Base-by-base conservation (phyloP, 2,797 vertebrate genomes). In the Zalophus californianus region DNA sequence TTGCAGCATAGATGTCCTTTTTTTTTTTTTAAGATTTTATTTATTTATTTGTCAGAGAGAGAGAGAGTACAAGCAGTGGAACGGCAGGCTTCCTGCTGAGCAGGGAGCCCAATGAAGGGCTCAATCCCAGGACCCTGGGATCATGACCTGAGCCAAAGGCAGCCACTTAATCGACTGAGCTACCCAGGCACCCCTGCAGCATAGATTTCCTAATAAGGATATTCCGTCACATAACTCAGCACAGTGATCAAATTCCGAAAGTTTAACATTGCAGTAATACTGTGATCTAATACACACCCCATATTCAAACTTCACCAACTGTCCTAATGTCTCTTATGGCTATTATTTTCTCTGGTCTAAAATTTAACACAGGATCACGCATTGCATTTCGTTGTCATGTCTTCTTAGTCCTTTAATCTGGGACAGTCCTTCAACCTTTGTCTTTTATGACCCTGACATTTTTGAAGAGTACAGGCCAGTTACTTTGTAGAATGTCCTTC, bases 401-500 rank as follows among this genome's bases (percentile, higher is more conserved):
- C 84, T 88, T 38, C 66, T 88, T 88, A 73, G 50, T 72, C 29
- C 70, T 95, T 79, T 72, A 66, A 44, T 88, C 70, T 79, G 72
- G 62, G 15, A 79, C 13, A 93, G 15, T 29, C 64, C n/a, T 80
- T 94, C 32, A 56, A 56, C 32, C 85, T 95, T 91, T 89, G 64
- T 84, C 82, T 93, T 80, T 75, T 64, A 64, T 86, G 90, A 68
- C 73, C 86, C 21, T 92, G 58, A 70, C 27, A 80, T 70, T 90
- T 92, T 85, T 94, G 52, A 97, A 94, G 85, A 56, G 2, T 54
- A 70, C 14, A 50, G 73, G 35, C 8, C 16, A 25, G 56, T 96
- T 91, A 44, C 84, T 96, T 77, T 84, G 84, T 88, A 66, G 91
- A 94, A 79, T n/a, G 52, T 48, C n/a, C n/a, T 58, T 89, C 35